Evolutionary conservation across 2,113 vertebrate species (phyloP).

Genomic region (Hylia prasina): DNA sequence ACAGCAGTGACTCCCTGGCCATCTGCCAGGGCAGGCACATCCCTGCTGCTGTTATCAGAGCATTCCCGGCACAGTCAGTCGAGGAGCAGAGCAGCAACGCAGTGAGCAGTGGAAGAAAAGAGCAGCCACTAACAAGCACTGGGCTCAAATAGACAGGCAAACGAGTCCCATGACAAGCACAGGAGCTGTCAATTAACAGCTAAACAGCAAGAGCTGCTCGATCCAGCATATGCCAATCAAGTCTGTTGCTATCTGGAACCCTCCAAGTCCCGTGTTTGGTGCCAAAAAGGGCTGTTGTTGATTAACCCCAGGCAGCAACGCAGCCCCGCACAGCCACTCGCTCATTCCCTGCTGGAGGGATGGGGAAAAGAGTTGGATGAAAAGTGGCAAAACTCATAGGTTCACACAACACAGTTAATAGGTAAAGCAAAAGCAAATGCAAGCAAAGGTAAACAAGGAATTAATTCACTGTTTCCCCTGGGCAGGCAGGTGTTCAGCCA

Average conservation of each 20-base stretch:
- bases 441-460: neutral
- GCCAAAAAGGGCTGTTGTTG: neutral
- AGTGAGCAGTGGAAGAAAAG: neutral
- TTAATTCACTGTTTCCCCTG: neutral
- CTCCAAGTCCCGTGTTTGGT: neutral
- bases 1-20: neutral
- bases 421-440: neutral
- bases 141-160: neutral
- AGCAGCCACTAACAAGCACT: neutral
- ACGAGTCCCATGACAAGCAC: neutral
- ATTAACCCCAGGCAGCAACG: neutral
- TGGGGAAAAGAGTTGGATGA: neutral
- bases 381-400: neutral
- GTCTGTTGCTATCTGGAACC: neutral
- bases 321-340: neutral
- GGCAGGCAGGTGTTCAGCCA: neutral
- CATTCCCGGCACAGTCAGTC: neutral
- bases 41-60: neutral
- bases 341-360: neutral
- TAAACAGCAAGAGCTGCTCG: neutral
- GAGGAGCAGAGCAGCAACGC: neutral
- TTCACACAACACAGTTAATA: neutral
- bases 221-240: neutral
- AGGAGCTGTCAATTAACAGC: neutral
- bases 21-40: neutral